A percentile compares a stretch with the other conserved stretches of the same genome.
phyloP scores from a whole-genome alignment of 2,888 invertebrate species.

The Nephrocerus scutellatus region DNA sequence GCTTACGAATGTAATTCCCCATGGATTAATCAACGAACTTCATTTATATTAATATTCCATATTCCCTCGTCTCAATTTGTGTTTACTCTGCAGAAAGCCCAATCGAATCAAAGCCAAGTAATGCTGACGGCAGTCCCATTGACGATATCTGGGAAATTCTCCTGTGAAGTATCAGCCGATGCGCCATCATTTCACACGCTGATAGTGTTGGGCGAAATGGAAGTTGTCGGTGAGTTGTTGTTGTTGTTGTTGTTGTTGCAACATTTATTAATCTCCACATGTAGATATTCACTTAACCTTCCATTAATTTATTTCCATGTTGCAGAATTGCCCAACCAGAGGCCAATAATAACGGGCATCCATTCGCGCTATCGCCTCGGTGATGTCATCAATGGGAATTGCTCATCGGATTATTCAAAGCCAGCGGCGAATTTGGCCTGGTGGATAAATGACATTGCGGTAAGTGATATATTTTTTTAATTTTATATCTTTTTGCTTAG shows the following conservation, averaged over 20 bases:
- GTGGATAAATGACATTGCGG: conserved; percentile 52
- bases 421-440: conserved; percentile 55
- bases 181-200: conserved; percentile 46
- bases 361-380: conserved; percentile 51
- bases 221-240: conserved; percentile 41
- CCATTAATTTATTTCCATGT: conserved; percentile 1
- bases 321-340: conserved; percentile 50
- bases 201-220: conserved; percentile 44
- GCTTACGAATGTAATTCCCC: no score
- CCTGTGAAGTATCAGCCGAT: conserved; percentile 47
- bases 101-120: conserved; percentile 46
- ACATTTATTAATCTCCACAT: conserved; percentile 8
- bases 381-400: conserved; percentile 52
- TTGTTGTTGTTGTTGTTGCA: conserved; percentile 15
- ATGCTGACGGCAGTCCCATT: conserved; percentile 40
- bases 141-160: conserved; percentile 42
- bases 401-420: conserved; percentile 51
- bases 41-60: no score
- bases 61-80: background rate
- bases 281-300: conserved; percentile 4
- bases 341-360: conserved; percentile 51
- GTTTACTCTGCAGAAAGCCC: conserved; percentile 30
- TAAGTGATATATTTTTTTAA: conserved; percentile 22
- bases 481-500: conserved; percentile 22
- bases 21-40: no score